These are phyloP conservation scores for Eublepharis macularius DNA, from an alignment of 2,113 vertebrate species.

Conservation along the genomic window DNA sequence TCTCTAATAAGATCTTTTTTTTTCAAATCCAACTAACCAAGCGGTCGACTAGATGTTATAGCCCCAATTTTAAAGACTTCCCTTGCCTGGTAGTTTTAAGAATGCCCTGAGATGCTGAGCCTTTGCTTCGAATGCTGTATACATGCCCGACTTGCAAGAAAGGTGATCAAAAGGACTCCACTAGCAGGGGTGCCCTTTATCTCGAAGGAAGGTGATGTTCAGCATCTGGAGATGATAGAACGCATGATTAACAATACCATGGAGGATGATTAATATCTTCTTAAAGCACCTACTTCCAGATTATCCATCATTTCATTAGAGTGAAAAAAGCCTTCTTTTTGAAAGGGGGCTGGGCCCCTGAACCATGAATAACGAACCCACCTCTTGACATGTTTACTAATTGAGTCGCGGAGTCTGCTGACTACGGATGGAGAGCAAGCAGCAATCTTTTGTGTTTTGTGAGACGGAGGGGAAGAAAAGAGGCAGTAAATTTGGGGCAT, in stretches of 20 bases:
- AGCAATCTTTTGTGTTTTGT: slow-evolving; percentile 65
- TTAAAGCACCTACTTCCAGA: slow-evolving; percentile 99
- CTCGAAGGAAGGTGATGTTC: slow-evolving; percentile 96
- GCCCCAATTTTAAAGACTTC: slow-evolving; percentile 53
- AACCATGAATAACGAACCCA: slow-evolving; percentile 96
- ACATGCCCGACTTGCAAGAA: slow-evolving; percentile 63
- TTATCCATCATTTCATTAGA: slow-evolving; percentile 99
- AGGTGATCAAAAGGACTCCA: slow-evolving; percentile 91
- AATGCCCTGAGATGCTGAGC: slow-evolving; percentile 57
- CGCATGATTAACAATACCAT: slow-evolving; percentile 98
- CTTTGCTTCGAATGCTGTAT: slow-evolving; percentile 62
- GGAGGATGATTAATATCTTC: slow-evolving; percentile 99
- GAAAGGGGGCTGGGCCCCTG: slow-evolving; percentile 93
- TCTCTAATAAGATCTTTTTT: background rate
- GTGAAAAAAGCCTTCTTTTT: slow-evolving; percentile 91
- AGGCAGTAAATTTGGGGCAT: slow-evolving; percentile 65
- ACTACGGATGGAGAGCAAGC: slow-evolving; percentile 81
- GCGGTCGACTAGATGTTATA: background rate
- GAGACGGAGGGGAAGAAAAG: slow-evolving; percentile 54
- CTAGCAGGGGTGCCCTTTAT: slow-evolving; percentile 93
- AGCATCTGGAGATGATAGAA: slow-evolving; percentile 98
- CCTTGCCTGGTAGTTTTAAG: slow-evolving; percentile 61
- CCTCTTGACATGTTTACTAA: slow-evolving; percentile 99
- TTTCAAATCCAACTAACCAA: background rate
- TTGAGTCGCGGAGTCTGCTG: slow-evolving; percentile 86